These are phyloP conservation scores for Meteorus cinctellus DNA, from an alignment of 2,888 invertebrate species.

Conservation along the genomic window DNA sequence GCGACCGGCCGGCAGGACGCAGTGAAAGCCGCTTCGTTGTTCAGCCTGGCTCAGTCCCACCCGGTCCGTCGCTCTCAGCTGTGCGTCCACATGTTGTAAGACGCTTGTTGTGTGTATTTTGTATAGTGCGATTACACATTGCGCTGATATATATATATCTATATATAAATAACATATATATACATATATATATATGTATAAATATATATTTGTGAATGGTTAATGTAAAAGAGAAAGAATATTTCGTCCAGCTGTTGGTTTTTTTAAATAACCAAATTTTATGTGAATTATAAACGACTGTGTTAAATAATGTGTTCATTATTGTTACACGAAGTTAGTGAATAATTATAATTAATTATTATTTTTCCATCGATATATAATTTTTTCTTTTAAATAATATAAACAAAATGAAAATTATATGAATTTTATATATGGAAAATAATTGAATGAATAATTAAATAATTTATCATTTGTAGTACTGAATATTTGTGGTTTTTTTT, in stretches of 20 bases:
- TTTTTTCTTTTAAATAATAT: neutral
- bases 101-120: conserved; percentile 25
- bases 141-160: neutral
- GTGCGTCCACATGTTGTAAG: conserved; percentile 67
- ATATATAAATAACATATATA: neutral
- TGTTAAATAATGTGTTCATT: neutral
- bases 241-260: neutral
- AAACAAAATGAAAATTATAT: too few relatives aligned
- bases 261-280: neutral
- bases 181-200: neutral
- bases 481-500: too few relatives aligned
- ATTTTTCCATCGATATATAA: neutral
- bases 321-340: too few relatives aligned
- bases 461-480: too few relatives aligned
- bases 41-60: conserved; percentile 62
- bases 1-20: conserved; percentile 66
- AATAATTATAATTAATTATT: neutral
- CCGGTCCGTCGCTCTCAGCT: conserved; percentile 67
- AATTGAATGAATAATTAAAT: too few relatives aligned
- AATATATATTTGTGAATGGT: neutral
- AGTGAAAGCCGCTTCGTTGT: conserved; percentile 67
- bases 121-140: conserved; percentile 1
- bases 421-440: too few relatives aligned
- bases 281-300: neutral
- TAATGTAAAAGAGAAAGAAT: too few relatives aligned